phyloP scores from a whole-genome alignment of 2,797 vertebrate species.

The Monodelphis domestica region DNA sequence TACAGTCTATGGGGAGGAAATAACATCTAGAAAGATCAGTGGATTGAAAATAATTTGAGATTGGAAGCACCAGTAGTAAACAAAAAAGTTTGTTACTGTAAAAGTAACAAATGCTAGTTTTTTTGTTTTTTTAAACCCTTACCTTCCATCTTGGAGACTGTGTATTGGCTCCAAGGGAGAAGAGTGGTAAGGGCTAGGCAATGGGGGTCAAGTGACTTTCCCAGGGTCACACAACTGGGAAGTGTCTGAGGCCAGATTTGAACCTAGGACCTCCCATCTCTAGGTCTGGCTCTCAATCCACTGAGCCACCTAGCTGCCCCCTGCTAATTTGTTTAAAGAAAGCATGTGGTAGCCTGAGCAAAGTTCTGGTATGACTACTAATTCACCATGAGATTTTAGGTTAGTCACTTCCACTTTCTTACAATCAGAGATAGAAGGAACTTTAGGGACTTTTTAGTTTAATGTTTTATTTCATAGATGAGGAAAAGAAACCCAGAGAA shows the following conservation, averaged over 20 bases:
- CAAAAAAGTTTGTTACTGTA: not conserved
- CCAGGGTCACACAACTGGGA: too few species aligned
- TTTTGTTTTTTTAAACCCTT: too few species aligned
- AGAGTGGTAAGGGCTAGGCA: too few species aligned
- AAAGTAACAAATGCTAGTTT: not conserved
- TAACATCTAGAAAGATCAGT: not conserved
- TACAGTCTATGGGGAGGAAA: not conserved
- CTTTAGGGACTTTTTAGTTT: not conserved
- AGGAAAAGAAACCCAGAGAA: not conserved
- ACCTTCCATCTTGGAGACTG: too few species aligned
- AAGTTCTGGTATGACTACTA: not conserved
- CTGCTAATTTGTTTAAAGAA: not conserved
- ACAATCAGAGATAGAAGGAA: not conserved
- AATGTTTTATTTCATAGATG: not conserved
- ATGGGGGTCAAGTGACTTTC: too few species aligned
- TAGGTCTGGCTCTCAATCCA: too few species aligned
- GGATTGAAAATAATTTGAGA: not conserved
- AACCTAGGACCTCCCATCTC: too few species aligned
- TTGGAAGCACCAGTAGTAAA: not conserved
- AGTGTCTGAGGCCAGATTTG: too few species aligned
- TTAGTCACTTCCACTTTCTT: not conserved
- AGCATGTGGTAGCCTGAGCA: not conserved
- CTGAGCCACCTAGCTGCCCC: too few species aligned
- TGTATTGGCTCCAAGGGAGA: too few species aligned
- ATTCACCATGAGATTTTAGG: too few species aligned